Conservation (phyloP, 2,113 vertebrate species). For the Coturnix japonica region DNA sequence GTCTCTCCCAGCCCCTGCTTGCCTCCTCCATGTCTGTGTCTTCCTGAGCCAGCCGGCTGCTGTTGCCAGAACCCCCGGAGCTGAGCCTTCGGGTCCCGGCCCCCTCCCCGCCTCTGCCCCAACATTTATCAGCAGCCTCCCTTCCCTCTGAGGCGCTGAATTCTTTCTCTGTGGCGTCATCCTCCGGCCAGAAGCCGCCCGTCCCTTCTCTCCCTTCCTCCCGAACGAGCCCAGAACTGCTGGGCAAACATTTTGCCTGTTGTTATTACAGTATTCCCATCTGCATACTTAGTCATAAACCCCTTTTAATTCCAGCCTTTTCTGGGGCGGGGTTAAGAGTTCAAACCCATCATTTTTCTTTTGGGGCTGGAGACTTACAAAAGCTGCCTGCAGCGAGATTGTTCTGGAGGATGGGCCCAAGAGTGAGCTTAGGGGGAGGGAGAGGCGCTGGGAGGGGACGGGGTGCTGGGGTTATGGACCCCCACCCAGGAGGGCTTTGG, state of each 20-base stretch:
- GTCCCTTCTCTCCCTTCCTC: conserved; percentile 4
- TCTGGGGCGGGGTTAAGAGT: conserved; percentile 75
- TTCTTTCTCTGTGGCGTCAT: conserved; percentile 46
- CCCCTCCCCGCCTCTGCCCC: not conserved
- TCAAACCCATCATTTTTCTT: conserved; percentile 78
- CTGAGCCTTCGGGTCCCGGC: not conserved
- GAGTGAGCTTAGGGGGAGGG: not conserved
- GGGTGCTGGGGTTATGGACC: not conserved
- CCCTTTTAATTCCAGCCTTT: conserved; percentile 69
- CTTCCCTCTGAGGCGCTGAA: conserved; percentile 39
- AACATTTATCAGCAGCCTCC: conserved; percentile 22
- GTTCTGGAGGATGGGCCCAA: not conserved
- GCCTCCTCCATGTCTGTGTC: not conserved
- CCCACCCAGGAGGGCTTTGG: not conserved
- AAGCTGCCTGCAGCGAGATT: conserved; percentile 59
- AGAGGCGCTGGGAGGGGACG: not conserved
- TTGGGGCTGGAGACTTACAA: conserved; percentile 54
- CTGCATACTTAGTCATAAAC: conserved; percentile 67
- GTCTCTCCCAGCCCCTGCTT: not conserved
- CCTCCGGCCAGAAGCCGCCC: conserved; percentile 45
- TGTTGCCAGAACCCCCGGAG: not conserved
- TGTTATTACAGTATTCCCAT: conserved; percentile 68
- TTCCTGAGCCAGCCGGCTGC: not conserved
- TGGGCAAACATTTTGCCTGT: conserved; percentile 59
- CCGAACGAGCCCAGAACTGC: conserved; percentile 46